phyloP scores from a whole-genome alignment of 2,797 vertebrate species.

The Anabacerthia variegaticeps region DNA sequence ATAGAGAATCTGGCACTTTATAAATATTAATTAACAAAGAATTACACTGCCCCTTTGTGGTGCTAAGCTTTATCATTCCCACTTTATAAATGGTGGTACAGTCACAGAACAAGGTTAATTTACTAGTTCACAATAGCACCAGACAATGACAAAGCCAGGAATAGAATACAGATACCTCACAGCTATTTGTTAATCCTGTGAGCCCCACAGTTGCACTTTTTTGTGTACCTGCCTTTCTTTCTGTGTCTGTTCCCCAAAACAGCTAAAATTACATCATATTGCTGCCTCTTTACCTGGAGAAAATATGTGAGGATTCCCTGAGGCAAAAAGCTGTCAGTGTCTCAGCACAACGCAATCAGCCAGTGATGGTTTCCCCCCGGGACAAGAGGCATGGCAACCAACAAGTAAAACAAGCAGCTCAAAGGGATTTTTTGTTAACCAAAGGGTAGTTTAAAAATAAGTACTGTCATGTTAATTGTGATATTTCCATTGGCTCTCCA shows the following conservation, averaged over 20 bases:
- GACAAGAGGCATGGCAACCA: slow-evolving; percentile 1
- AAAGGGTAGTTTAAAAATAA: slow-evolving; percentile 35
- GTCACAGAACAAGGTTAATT: slow-evolving; percentile 5
- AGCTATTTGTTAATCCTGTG: not conserved
- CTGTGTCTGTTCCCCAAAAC: not conserved
- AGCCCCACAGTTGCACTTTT: not conserved
- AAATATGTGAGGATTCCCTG: slow-evolving; percentile 2
- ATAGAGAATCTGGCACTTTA: not conserved
- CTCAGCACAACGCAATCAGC: not conserved
- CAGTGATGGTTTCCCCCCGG: not conserved
- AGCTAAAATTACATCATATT: slow-evolving; percentile 16
- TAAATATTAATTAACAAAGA: slow-evolving; percentile 64
- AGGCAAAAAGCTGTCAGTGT: slow-evolving; percentile 51
- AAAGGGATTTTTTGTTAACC: not conserved
- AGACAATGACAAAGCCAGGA: not conserved
- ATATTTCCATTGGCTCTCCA: not conserved
- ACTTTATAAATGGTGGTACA: not conserved
- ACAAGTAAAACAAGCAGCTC: not conserved
- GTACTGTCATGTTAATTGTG: not conserved
- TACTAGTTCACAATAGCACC: not conserved
- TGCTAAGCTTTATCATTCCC: slow-evolving; percentile 10
- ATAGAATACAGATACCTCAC: not conserved
- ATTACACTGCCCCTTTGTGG: slow-evolving; percentile 56
- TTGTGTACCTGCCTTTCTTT: not conserved
- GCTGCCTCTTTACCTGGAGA: not conserved